phyloP scores from a whole-genome alignment of 2,797 vertebrate species.

The Mionectes olivaceus region DNA sequence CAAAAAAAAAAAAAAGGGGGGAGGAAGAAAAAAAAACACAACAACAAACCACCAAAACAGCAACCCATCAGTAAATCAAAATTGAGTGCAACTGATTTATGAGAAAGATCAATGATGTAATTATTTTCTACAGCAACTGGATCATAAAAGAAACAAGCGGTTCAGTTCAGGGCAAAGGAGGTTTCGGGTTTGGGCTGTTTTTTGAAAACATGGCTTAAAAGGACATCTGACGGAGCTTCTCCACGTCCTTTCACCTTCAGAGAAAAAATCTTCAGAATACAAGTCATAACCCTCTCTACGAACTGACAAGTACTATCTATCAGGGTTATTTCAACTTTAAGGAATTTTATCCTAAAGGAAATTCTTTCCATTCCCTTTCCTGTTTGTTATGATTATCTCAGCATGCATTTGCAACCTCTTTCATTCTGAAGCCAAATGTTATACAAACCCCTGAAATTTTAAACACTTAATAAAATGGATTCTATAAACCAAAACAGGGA shows the following conservation, averaged over 20 bases:
- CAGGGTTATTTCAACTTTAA: background rate
- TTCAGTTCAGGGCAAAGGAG: background rate
- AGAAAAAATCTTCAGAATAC: background rate
- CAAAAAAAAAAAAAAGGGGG: no score
- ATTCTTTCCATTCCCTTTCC: conserved; percentile 44
- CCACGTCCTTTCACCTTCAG: background rate
- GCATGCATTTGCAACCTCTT: background rate
- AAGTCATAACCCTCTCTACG: background rate
- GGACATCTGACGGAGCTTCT: background rate
- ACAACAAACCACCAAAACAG: background rate
- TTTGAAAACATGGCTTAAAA: background rate
- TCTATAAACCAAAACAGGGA: conserved; percentile 16
- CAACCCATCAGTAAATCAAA: background rate
- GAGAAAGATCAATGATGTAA: background rate
- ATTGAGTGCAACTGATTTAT: background rate
- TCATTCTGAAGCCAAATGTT: background rate
- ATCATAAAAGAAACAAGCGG: background rate
- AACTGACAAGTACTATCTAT: background rate
- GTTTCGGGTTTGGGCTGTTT: background rate
- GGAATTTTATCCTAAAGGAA: conserved; percentile 48
- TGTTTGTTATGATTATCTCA: conserved; percentile 25
- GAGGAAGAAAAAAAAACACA: background rate
- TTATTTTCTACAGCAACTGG: background rate
- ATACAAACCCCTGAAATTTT: conserved; percentile 9
- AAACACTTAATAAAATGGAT: conserved; percentile 7